Base-by-base conservation (phyloP, 2,888 invertebrate species). In the Metopia argyrocephala region DNA sequence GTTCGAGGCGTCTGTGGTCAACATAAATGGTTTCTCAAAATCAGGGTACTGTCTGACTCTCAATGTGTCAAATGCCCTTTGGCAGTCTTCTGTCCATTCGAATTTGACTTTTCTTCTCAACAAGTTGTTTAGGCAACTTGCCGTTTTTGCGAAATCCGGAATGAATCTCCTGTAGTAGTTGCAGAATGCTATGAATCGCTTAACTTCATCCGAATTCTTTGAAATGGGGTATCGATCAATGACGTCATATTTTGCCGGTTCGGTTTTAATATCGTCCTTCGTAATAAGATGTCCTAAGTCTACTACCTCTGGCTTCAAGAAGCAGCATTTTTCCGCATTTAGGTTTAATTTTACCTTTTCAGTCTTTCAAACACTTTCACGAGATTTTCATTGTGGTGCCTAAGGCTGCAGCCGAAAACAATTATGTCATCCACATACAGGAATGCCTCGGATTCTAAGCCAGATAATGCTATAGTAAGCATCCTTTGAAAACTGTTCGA, bases 1-100 rank as follows among this genome's bases (percentile, higher is more conserved):
- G 15, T 85, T 68, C 12, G 83, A 83, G 0, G 87, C 87, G 52
- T 88, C 88, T 0, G 86, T 85, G 2, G 86, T 86, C 12, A 87
- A 18, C 5, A 78, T 71, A 64, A 87, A 88, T 2, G 79, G 76
- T 23, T 62, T 59, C 7, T 31, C 48, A 27, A 71, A 54, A 25
- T 54, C 54, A 7, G 54, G 54, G 27, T 54, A 20, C n/a, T 54
- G 59, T 50, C 5, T 46, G 15, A n/a, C 1, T 46, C 46, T 52
- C 21, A 52, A 23, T 28, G 52, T 52, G 52, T 52, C 52, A 27
- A 56, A 56, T 56, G 56, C 27, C 27, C 5, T 25, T 56, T 56
- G 56, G 28, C 56, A 56, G 15, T 56, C 5, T 2, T 56, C 27
- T n/a, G n/a, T n/a, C n/a, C 45, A 38, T 38, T 9, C 31, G 48